Evolutionary conservation across 2,797 vertebrate species (phyloP), one percentile per base, ranked within the genome.

Genomic region (Coregonus sp.): DNA sequence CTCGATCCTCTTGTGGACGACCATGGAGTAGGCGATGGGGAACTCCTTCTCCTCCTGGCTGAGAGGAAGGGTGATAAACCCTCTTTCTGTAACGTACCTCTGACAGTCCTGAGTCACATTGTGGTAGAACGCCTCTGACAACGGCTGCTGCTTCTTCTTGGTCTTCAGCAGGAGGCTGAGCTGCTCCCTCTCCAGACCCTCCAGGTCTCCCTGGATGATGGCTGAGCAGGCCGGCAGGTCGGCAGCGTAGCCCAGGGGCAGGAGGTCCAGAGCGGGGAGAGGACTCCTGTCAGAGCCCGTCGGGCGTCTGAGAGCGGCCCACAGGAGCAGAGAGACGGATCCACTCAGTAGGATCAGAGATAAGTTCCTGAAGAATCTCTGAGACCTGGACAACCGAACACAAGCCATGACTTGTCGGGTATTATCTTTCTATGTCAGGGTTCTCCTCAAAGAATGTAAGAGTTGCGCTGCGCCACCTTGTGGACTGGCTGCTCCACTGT

Each of bases 21-120:
- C 96, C 89, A 97, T 96, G 12, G 96, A 96, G 80, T 95, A 97
- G 0, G 96, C 95, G 1, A 97, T 93, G 0, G 96, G 96, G 47
- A 96, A 97, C 0, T 93, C 78, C 0, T 18, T 81, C 82, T 97
- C 96, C 68, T 95, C 95, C 16, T 84, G 77, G 79, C 95, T 96
- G 65, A 95, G 81, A 3, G 94, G 83, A 11, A 69, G 75, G 1
- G 83, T 90, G 1, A 95, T 18, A 74, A 93, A 97, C 11, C 87
- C 91, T 86, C 94, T 91, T 0, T 79, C 4, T 56, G 29, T 11
- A 67, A 91, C 80, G 74, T 92, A 97, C 35, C 40, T 18, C 1
- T 78, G n/a, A 25, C 96, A 97, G 78, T 96, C 88, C 1, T 79
- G 75, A 5, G 96, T 95, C 72, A 86, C 70, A n/a, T 93, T 93